Evolutionary conservation across 2,797 vertebrate species (phyloP).

Genomic region (Ataeniobius toweri): DNA sequence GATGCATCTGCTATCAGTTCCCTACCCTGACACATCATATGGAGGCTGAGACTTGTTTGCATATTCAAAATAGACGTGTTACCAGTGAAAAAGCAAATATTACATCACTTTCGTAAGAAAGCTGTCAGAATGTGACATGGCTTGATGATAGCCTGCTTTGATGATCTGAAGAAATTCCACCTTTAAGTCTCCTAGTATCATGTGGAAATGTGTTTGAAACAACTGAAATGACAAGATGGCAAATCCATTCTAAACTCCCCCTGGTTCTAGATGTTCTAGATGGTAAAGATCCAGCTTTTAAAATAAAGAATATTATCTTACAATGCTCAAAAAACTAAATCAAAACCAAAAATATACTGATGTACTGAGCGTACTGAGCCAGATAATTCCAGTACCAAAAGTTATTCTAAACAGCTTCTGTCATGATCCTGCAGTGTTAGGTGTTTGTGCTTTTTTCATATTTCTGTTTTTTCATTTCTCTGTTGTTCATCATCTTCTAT

Average conservation of each 20-base stretch:
- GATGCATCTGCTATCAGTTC: constrained; percentile 10
- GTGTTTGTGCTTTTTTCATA: too few relatives aligned
- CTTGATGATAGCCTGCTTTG: not conserved
- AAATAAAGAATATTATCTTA: not conserved
- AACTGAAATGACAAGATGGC: not conserved
- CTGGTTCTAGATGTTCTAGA: not conserved
- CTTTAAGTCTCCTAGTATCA: not conserved
- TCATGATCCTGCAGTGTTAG: too few relatives aligned
- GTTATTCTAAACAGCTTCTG: not conserved
- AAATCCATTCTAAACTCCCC: not conserved
- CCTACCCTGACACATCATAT: not conserved
- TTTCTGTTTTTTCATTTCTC: too few relatives aligned
- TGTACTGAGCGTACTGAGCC: not conserved
- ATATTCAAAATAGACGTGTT: constrained; percentile 32
- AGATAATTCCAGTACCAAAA: not conserved
- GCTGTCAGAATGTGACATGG: constrained; percentile 36
- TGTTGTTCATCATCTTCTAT: too few relatives aligned
- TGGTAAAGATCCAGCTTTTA: not conserved
- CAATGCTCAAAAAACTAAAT: not conserved
- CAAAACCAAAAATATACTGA: not conserved
- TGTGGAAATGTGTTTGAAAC: not conserved
- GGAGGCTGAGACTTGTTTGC: constrained; percentile 8
- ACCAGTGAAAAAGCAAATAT: constrained; percentile 34
- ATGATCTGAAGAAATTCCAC: constrained; percentile 7
- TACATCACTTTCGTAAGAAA: constrained; percentile 42